Evolutionary conservation across 1,140 invertebrate genomes (phyloP).

Genomic region (Drosophila kurseongensis): DNA sequence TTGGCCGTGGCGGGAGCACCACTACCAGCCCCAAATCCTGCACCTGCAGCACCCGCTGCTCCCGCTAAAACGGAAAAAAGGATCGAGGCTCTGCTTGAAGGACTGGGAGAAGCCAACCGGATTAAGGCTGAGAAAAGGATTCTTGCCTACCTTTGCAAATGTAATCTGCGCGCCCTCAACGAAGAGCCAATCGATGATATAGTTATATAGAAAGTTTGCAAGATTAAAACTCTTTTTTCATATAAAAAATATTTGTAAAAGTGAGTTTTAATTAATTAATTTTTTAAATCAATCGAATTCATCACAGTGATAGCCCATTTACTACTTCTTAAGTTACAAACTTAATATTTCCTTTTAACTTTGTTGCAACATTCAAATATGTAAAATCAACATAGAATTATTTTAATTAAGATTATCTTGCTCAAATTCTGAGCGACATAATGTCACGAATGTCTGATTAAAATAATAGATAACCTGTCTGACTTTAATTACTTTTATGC

Average conservation of each 20-base stretch:
- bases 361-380: too few species aligned
- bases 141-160: slow-evolving; percentile 73
- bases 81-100: slow-evolving; percentile 71
- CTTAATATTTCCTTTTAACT: too few species aligned
- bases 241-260: too few species aligned
- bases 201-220: slow-evolving; percentile 44
- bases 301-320: not conserved
- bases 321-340: too few species aligned
- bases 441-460: too few species aligned
- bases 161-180: slow-evolving; percentile 64
- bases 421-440: too few species aligned
- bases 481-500: too few species aligned
- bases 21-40: slow-evolving; percentile 9
- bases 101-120: slow-evolving; percentile 61
- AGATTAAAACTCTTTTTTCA: too few species aligned
- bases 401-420: too few species aligned
- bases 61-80: slow-evolving; percentile 46
- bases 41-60: not conserved
- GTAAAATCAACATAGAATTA: too few species aligned
- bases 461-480: too few species aligned
- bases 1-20: slow-evolving; percentile 6
- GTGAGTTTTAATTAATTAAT: too few species aligned
- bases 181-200: slow-evolving; percentile 75
- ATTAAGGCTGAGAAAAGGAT: slow-evolving; percentile 71
- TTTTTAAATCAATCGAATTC: not conserved